phyloP scores from a whole-genome alignment of 2,797 vertebrate genomes.

The Enteromius viviparus region DNA sequence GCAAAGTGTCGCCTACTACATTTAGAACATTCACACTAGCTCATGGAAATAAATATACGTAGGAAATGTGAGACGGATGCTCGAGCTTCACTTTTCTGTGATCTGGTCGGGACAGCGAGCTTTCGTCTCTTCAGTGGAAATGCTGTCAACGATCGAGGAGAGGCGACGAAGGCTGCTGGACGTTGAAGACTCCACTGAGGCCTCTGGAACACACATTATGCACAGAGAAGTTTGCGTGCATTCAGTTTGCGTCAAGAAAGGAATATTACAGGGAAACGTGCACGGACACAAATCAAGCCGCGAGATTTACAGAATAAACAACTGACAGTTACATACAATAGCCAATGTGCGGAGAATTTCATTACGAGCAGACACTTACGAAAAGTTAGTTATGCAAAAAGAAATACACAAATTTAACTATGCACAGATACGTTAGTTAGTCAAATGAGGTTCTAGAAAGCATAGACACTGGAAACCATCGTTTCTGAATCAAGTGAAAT shows the following conservation, averaged over 20 bases:
- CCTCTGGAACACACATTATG: slow-evolving; percentile 64
- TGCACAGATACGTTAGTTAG: not conserved
- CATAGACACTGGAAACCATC: not conserved
- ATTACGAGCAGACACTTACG: too few species aligned
- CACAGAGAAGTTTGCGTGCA: not conserved
- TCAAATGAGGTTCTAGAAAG: not conserved
- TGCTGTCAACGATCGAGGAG: slow-evolving; percentile 97
- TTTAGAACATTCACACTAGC: slow-evolving; percentile 9
- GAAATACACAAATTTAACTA: not conserved
- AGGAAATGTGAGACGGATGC: slow-evolving; percentile 57
- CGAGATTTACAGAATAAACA: not conserved
- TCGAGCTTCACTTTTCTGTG: slow-evolving; percentile 68
- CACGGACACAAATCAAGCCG: not conserved
- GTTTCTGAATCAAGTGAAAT: too few species aligned
- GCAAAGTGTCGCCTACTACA: not conserved
- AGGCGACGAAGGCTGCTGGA: slow-evolving; percentile 92
- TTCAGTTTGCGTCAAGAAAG: not conserved
- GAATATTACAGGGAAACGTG: not conserved
- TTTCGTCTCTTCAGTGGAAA: slow-evolving; percentile 86
- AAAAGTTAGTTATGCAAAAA: not conserved
- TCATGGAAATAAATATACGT: slow-evolving; percentile 52
- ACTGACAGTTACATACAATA: not conserved
- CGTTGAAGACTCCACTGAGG: slow-evolving; percentile 79
- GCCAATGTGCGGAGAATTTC: not conserved
- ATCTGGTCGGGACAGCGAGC: slow-evolving; percentile 71